Conservation (phyloP, 2,888 invertebrate genomes). For the Resseliella maxima region DNA sequence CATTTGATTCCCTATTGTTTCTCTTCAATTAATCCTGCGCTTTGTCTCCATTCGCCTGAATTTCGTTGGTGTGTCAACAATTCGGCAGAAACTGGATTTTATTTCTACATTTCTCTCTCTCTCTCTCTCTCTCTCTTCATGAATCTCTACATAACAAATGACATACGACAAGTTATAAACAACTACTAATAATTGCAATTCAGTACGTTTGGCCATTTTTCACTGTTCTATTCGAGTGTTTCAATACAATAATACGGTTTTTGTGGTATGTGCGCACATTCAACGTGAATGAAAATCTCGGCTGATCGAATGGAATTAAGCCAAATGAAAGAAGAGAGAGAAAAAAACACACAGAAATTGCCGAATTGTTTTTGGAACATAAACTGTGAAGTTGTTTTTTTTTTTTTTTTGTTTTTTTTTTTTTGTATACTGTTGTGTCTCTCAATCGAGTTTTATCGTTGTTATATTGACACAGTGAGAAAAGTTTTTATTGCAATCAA, state of each 20-base stretch:
- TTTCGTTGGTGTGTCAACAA: not conserved
- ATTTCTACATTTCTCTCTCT: too few species aligned
- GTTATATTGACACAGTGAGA: conserved; percentile 44
- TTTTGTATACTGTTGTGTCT: not conserved
- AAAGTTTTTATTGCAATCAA: conserved; percentile 29
- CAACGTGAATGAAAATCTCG: not conserved
- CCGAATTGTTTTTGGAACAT: conserved; percentile 37
- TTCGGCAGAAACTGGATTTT: too few species aligned
- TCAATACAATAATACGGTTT: conserved; percentile 8
- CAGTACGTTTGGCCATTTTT: conserved; percentile 15
- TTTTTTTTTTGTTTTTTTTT: not conserved
- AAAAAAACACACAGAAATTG: not conserved
- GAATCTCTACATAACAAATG: conserved; percentile 21
- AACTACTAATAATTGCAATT: conserved; percentile 40
- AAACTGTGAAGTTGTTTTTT: conserved; percentile 28
- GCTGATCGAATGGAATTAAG: conserved; percentile 34
- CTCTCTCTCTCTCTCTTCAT: not conserved
- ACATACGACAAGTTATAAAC: conserved; percentile 47
- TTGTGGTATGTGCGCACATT: not conserved
- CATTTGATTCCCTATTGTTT: conserved; percentile 44
- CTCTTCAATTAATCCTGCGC: conserved; percentile 22
- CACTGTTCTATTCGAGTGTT: not conserved
- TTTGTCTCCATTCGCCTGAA: not conserved
- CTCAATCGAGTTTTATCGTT: conserved; percentile 22
- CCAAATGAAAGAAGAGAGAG: not conserved